Base-by-base conservation (phyloP, 1,140 invertebrate genomes). In the Helicoverpa armigera region DNA sequence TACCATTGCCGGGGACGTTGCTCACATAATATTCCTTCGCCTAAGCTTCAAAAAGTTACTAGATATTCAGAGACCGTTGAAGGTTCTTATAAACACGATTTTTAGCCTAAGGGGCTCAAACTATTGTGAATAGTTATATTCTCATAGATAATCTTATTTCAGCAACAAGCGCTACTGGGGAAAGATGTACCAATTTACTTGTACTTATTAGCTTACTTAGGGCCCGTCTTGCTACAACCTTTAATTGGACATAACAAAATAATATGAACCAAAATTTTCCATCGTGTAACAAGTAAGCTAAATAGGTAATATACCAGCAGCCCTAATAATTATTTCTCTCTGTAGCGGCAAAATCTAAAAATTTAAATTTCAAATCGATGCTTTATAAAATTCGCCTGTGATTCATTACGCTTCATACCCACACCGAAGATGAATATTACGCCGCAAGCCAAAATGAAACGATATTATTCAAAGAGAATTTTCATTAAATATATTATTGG, bases 391-490 rank as follows among this genome's bases (percentile, higher is more conserved):
- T 16, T 48, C 63, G 35, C 43, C 63, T 16, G 63, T 67, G 48
- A 67, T 67, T 67, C 56, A 60, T 60, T 60, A 60, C 18, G 56
- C 56, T 60, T 60, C 43, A 43, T 67, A 67, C 16, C 63, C 63
- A 67, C 63, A 48, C 35, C 29, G 63, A 67, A 67, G 35, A 67
- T 67, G 63, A 67, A 67, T 67, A 67, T 67, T 67, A 67, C 31
- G 35, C 35, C 63, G 63, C 48, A 48, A 67, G 63, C 35, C 63
- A 67, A 67, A 67, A 67, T 67, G 63, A 67, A 67, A 67, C 14
- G 63, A 67, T 67, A 67, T 67, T 67, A 67, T 67, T 67, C 63
- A 67, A 67, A 67, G 63, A 48, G 63, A 67, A 67, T 67, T 67
- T 67, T 67, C 43, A 43, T 48, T 67, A 48, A 67, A 67, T 43